Evolutionary conservation across 2,888 invertebrate genomes (phyloP), one percentile per base, ranked within the genome.

Genomic region (Omphaloscelis lunosa): DNA sequence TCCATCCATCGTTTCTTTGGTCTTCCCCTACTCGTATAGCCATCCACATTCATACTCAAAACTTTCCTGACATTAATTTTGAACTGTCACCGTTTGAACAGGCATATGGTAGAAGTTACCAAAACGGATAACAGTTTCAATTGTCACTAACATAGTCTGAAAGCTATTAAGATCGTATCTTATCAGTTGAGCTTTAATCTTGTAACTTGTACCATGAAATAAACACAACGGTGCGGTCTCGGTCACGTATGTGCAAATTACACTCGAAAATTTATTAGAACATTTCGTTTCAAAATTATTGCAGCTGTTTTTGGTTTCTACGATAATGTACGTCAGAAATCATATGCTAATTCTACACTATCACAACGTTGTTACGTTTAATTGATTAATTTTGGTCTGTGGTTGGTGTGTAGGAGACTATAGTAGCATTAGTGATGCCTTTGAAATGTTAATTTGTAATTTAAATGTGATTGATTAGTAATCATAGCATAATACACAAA

Each of bases 181-280:
- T 81, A 83, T 84, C 85, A 51, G 58, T 75, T 27, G 29, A 75
- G 75, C 62, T 65, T 0, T 34, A 63, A 71, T 85, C 89, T 87
- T 87, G 65, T 88, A 77, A 79, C 88, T 92, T 92, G 82, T 17
- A 79, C 90, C 89, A 80, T 59, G 53, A 75, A 86, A 90, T 89
- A 92, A 92, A 93, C 89, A 92, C 90, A 90, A 90, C 88, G 87
- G 86, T 89, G 94, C 86, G 94, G 94, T 92, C 90, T 90, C 81
- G 89, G 91, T 91, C 91, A 90, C 92, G 93, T 92, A 93, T 93
- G 93, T 93, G 93, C 92, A 95, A 94, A 95, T 95, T 94, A 94
- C 93, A 90, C 86, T 86, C 86, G 88, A 84, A 88, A 93, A 94
- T 94, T 94, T 93, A 94, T 94, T 93, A 92, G 91, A 92, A 91